Percentiles rank a stretch among this genome's conserved stretches.
Evolutionary conservation across 2,888 invertebrate genomes (phyloP).

Genomic region (Carterocephalus palaemon): DNA sequence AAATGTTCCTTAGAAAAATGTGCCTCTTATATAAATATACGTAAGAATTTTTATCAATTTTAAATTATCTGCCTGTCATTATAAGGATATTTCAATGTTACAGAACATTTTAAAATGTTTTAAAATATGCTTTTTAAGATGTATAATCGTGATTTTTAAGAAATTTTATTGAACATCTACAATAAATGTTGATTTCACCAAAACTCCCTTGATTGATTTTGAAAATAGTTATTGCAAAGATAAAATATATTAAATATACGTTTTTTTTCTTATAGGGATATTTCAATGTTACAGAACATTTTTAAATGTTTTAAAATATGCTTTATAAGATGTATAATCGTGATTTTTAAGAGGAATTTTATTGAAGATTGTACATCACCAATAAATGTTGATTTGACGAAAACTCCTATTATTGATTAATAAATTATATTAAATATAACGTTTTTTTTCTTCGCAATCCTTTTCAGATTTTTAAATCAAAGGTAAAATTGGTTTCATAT

Average conservation of each 20-base stretch:
- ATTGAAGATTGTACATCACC: no score
- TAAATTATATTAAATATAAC: slow-evolving; percentile 36
- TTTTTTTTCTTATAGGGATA: slow-evolving; percentile 19
- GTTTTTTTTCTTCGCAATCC: background rate
- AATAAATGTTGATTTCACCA: slow-evolving; percentile 55
- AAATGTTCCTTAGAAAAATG: slow-evolving; percentile 50
- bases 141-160: slow-evolving; percentile 53
- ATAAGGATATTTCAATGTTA: slow-evolving; percentile 32
- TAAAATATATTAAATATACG: slow-evolving; percentile 35
- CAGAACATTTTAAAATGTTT: slow-evolving; percentile 29
- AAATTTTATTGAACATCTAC: slow-evolving; percentile 46
- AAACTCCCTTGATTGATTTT: slow-evolving; percentile 52
- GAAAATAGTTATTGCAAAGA: slow-evolving; percentile 42
- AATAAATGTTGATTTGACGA: slow-evolving; percentile 55
- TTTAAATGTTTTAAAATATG: slow-evolving; percentile 36
- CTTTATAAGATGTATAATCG: slow-evolving; percentile 48
- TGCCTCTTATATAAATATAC: slow-evolving; percentile 45
- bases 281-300: slow-evolving; percentile 30
- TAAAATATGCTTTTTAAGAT: slow-evolving; percentile 44
- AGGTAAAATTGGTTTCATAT: no score
- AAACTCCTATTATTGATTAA: slow-evolving; percentile 51
- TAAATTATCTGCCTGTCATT: slow-evolving; percentile 46
- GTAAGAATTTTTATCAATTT: slow-evolving; percentile 57
- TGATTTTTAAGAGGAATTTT: slow-evolving; percentile 56
- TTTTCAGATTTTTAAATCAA: no score